phyloP scores from a whole-genome alignment of 1,140 invertebrate genomes.

The Mizuhopecten yessoensis region DNA sequence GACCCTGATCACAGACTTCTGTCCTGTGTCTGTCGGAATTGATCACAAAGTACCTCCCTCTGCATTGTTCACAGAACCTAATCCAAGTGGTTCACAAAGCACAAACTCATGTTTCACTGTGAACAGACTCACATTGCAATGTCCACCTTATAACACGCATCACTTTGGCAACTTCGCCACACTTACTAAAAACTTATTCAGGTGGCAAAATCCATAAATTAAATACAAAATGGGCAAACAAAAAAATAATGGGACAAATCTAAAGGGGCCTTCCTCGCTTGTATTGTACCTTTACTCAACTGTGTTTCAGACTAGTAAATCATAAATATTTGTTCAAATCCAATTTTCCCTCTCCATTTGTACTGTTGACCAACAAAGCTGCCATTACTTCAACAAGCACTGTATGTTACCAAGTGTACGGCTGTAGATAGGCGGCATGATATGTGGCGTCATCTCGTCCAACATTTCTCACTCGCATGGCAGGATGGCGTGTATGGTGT shows the following conservation, averaged over 20 bases:
- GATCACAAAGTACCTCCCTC: background rate
- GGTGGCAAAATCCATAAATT: conserved; percentile 28
- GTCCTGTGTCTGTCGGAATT: background rate
- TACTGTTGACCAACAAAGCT: background rate
- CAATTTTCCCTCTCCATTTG: background rate
- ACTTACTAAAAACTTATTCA: conserved; percentile 31
- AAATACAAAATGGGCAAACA: conserved; percentile 8
- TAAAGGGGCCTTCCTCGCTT: background rate
- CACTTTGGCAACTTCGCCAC: conserved; percentile 31
- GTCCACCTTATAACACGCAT: background rate
- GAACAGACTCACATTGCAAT: background rate
- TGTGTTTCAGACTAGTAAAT: background rate
- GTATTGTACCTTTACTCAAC: background rate
- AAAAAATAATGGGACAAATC: conserved; percentile 6
- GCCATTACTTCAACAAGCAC: conserved; percentile 15
- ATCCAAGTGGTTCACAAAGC: background rate
- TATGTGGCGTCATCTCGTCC: background rate
- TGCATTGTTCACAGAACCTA: background rate
- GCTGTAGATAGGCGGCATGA: background rate
- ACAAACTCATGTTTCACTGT: background rate
- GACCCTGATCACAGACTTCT: conserved; percentile 31
- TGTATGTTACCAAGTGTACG: background rate
- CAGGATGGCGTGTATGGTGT: conserved; percentile 23
- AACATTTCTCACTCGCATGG: background rate
- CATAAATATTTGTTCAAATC: conserved; percentile 12